A percentile compares a stretch with the other conserved stretches of the same genome.
These are phyloP conservation scores for Aphaenogaster rudis DNA, from an alignment of 1,140 invertebrate species.

Conservation along the genomic window DNA sequence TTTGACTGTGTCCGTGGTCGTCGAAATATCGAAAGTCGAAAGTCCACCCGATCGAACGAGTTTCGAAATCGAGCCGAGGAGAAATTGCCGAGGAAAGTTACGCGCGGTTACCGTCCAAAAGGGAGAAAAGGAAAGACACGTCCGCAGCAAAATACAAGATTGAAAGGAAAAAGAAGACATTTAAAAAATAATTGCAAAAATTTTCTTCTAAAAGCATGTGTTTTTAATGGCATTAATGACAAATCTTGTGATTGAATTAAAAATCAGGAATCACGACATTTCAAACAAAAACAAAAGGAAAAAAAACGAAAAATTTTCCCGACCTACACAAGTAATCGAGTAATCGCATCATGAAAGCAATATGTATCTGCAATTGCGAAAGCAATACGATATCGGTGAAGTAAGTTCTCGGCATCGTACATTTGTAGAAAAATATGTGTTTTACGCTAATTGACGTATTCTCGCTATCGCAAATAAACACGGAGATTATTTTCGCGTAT, in stretches of 20 bases:
- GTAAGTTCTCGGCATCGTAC: not conserved
- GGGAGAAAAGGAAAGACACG: conserved; percentile 33
- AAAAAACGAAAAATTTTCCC: not conserved
- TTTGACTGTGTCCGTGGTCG: conserved; percentile 12
- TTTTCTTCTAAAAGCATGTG: not conserved
- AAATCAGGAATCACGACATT: not conserved
- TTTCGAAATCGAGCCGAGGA: conserved; percentile 74
- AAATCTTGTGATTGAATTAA: not conserved
- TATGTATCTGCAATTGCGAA: conserved; percentile 1
- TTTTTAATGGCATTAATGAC: not conserved
- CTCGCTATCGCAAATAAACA: conserved; percentile 20
- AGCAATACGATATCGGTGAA: not conserved
- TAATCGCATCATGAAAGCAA: not conserved
- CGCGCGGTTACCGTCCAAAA: conserved; percentile 51
- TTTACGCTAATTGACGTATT: conserved; percentile 10
- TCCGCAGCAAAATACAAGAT: not conserved
- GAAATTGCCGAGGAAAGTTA: conserved; percentile 77
- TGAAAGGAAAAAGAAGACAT: conserved; percentile 6
- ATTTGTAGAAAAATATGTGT: not conserved
- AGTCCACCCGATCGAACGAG: conserved; percentile 72
- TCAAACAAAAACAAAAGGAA: not conserved
- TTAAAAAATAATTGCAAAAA: not conserved
- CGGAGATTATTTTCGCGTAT: not conserved
- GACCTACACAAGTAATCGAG: not conserved
- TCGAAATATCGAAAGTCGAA: conserved; percentile 71